Evolutionary conservation across 1,140 invertebrate genomes (phyloP), one percentile per base, ranked within the genome.

Genomic region (Halictus rubicundus): DNA sequence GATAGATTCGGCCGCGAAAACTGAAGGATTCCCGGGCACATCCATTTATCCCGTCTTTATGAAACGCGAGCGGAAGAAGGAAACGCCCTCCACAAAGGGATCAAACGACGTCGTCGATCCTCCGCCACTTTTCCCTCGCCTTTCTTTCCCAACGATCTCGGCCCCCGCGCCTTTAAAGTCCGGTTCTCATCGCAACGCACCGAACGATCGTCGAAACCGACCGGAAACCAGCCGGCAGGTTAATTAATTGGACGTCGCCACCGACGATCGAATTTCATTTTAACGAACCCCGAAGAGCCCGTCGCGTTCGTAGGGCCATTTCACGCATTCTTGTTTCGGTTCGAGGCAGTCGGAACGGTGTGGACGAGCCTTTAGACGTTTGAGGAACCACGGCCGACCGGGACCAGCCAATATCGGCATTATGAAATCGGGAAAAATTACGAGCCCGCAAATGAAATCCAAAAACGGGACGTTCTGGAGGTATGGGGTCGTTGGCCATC

Each of bases 361-460:
- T 61, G 70, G 27, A 72, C 42, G 57, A 4, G 9, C 42, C 42
- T 16, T 73, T 37, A 61, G 0, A 1, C 10, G 16, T 2, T 16
- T 8, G 25, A 14, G 46, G 64, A 82, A 19, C 65, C 14, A 52
- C 6, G 49, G 19, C 49, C 16, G 49, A 69, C 12, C 60, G 65
- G 14, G 49, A 27, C 37, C 73, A 78, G 78, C 77, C 60, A 21
- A 19, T 21, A 42, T 25, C 49, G 49, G 49, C 16, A 52, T 86
- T 81, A 87, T 87, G 83, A 81, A 87, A 89, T 88, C 83, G 76
- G 76, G 83, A 61, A 90, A 88, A 91, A 88, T 91, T 90, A 91
- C 85, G 89, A 87, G 71, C 76, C 86, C 82, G 68, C 87, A 85
- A 90, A 91, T 90, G 87, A 91, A 91, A 91, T 90, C 85, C 49